phyloP scores from a whole-genome alignment of 2,888 invertebrate genomes.

The Sesia bembeciformis region DNA sequence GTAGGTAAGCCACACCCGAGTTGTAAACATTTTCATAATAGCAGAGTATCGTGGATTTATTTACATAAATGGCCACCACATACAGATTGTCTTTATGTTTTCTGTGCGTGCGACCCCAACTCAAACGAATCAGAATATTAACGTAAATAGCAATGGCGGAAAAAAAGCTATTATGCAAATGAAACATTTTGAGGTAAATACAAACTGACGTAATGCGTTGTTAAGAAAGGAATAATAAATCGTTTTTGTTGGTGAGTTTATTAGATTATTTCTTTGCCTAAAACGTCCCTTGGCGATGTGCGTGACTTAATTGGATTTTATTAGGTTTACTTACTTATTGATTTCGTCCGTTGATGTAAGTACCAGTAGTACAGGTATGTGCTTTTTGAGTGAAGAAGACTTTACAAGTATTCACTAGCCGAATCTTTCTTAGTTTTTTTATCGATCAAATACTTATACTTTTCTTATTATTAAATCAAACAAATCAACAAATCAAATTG shows the following conservation, averaged over 20 bases:
- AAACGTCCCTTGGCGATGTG: slow-evolving; percentile 18
- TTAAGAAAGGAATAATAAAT: slow-evolving; percentile 61
- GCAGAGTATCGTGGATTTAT: slow-evolving; percentile 64
- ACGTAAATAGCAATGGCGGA: slow-evolving; percentile 68
- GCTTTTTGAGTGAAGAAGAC: too few species aligned
- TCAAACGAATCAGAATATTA: slow-evolving; percentile 69
- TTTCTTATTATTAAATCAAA: too few species aligned
- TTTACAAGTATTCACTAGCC: too few species aligned
- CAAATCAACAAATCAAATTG: too few species aligned
- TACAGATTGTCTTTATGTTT: slow-evolving; percentile 71
- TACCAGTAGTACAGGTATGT: too few species aligned
- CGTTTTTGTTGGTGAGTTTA: slow-evolving; percentile 48
- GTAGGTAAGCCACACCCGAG: slow-evolving; percentile 52
- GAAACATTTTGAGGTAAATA: slow-evolving; percentile 72
- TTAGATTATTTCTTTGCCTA: slow-evolving; percentile 41
- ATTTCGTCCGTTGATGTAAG: too few species aligned
- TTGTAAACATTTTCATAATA: slow-evolving; percentile 57
- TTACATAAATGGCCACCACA: slow-evolving; percentile 69
- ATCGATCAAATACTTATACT: too few species aligned
- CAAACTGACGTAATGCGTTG: slow-evolving; percentile 63
- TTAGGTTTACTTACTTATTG: not conserved
- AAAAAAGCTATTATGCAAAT: slow-evolving; percentile 75
- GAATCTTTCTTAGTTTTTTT: too few species aligned
- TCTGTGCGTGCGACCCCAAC: slow-evolving; percentile 69
- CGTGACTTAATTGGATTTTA: slow-evolving; percentile 22